Evolutionary conservation across 1,140 invertebrate species (phyloP).

Genomic region (Lasaia peninsularis): DNA sequence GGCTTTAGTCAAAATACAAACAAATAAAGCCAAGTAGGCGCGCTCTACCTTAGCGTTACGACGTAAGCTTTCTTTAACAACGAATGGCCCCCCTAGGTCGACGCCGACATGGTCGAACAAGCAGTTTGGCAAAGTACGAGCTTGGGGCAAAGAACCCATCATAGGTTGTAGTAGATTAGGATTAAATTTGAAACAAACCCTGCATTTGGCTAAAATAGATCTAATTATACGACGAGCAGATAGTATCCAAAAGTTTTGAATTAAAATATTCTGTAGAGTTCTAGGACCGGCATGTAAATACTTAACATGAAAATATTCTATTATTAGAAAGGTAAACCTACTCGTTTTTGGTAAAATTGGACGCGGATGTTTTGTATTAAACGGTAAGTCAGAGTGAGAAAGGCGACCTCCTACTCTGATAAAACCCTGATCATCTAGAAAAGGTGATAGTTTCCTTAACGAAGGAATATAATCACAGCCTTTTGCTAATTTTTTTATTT

Average conservation of each 20-base stretch:
- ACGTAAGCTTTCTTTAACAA: slow-evolving; percentile 5
- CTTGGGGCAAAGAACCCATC: slow-evolving; percentile 10
- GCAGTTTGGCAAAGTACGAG: neutral
- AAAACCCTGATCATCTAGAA: slow-evolving; percentile 10
- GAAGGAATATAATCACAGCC: slow-evolving; percentile 13
- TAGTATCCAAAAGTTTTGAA: slow-evolving; percentile 18
- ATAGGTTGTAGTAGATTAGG: slow-evolving; percentile 10
- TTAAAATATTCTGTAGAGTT: neutral
- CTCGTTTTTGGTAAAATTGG: slow-evolving; percentile 11
- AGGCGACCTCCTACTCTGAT: slow-evolving; percentile 18
- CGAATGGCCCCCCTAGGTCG: slow-evolving; percentile 8
- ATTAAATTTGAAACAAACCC: slow-evolving; percentile 15
- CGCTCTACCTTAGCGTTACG: slow-evolving; percentile 22
- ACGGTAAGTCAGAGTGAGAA: slow-evolving; percentile 11
- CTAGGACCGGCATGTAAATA: neutral
- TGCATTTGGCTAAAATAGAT: slow-evolving; percentile 17
- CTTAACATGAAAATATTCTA: too few species aligned
- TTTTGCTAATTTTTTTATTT: neutral
- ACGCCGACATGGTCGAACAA: neutral
- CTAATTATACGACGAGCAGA: neutral
- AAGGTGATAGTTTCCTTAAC: slow-evolving; percentile 15
- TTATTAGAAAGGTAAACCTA: slow-evolving; percentile 2
- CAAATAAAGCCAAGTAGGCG: slow-evolving; percentile 30
- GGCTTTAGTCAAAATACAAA: slow-evolving; percentile 28
- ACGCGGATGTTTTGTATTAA: slow-evolving; percentile 7